These are phyloP conservation scores for Antheraea assamensis DNA, from an alignment of 2,888 invertebrate genomes.

Conservation along the genomic window DNA sequence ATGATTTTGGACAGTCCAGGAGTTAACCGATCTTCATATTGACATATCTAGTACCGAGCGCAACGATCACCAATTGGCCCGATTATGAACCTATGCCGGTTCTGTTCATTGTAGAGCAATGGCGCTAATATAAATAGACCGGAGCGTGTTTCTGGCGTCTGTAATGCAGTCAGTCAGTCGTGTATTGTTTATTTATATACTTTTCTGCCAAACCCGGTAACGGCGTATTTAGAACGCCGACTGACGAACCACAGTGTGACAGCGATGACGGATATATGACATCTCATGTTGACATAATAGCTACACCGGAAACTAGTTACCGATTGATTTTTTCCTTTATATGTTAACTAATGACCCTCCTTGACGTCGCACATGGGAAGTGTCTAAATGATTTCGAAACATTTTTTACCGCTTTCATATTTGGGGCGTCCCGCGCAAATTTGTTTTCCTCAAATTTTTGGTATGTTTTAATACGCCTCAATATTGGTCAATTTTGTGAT, in stretches of 20 bases:
- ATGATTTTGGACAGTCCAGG: too few species aligned
- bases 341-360: too few species aligned
- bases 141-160: not conserved
- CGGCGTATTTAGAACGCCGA: slow-evolving; percentile 6
- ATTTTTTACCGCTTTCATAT: too few species aligned
- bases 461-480: too few species aligned
- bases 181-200: slow-evolving; percentile 14
- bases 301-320: too few species aligned
- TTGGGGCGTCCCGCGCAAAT: too few species aligned
- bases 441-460: too few species aligned
- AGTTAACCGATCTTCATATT: too few species aligned
- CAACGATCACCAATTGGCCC: not conserved
- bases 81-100: not conserved
- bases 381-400: too few species aligned
- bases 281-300: not conserved
- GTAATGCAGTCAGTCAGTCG: not conserved
- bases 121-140: slow-evolving; percentile 4
- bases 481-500: too few species aligned
- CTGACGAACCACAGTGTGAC: slow-evolving; percentile 3
- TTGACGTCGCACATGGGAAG: too few species aligned
- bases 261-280: slow-evolving; percentile 2
- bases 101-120: slow-evolving; percentile 6
- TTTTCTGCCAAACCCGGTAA: slow-evolving; percentile 15
- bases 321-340: too few species aligned
- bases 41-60: not conserved